Base-by-base conservation (phyloP, 2,797 vertebrate species). In the Mormyrus proboscirostris region DNA sequence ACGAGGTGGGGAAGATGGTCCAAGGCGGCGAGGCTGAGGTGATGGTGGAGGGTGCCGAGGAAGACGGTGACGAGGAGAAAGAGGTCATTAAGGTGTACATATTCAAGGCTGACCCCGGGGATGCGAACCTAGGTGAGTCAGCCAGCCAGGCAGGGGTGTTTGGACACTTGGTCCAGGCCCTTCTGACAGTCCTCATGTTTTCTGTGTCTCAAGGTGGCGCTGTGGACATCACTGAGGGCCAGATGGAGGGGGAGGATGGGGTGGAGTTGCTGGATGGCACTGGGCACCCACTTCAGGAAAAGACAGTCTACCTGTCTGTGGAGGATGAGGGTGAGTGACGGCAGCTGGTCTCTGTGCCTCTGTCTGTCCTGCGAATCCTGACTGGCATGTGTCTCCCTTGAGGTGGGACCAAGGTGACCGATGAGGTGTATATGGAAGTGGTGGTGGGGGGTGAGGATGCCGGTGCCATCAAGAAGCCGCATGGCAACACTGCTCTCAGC, bases 51-150 rank as follows among this genome's bases (percentile, higher is more conserved):
- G 96, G 97, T 90, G 97, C 97, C 47, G 93, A 96, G 53, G 95
- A 96, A 89, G 95, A 96, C 90, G 96, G 98, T 94, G 19, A 38
- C 14, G 99, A 99, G 89, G 97, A 97, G 88, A 96, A 98, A 94
- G 99, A 99, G 95, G 98, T 99, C 93, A 99, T 99, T 93, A 99
- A 99, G 93, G 98, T 99, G 92, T 99, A 99, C 95, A 99, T 99
- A 96, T 99, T 99, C 95, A 99, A 99, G 95, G 98, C 99, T 57
- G 99, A 99, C 92, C 97, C 98, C 33, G 98, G 98, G 90, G 98
- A 99, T 92, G 98, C 99, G 90, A 98, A 99, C 93, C 97, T 99
- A 94, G 99, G 98, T 97, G 94, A 97, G 97, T 8, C 73, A n/a
- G 73, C 38, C 38, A 38, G 10, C 29, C 29, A 38, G 41, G 38